Conservation (phyloP, 1,140 invertebrate species). For the Planococcus citri region DNA sequence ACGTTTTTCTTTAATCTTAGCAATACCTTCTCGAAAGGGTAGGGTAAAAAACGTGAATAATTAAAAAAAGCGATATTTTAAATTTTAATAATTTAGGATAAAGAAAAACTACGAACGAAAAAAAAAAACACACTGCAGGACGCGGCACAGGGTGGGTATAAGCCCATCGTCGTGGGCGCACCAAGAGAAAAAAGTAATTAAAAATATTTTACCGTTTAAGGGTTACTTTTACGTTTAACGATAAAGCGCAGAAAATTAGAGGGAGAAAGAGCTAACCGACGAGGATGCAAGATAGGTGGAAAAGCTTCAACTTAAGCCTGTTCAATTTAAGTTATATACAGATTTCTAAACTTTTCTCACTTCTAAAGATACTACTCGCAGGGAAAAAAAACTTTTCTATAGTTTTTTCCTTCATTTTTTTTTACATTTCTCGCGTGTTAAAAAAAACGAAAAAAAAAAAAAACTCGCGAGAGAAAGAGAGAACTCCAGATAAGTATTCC, state of each 20-base stretch:
- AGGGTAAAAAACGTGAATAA: conserved; percentile 19
- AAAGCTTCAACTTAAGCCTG: conserved; percentile 12
- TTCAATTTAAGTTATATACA: conserved; percentile 19
- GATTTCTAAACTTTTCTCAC: conserved; percentile 19
- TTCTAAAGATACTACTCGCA: conserved; percentile 11
- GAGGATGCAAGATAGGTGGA: conserved; percentile 6
- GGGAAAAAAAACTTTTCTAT: not conserved
- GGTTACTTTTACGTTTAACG: conserved; percentile 11
- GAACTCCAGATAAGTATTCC: conserved; percentile 9
- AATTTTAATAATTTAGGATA: conserved; percentile 18
- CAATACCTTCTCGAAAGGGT: not conserved
- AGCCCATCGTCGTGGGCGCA: not conserved
- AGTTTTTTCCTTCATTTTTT: not conserved
- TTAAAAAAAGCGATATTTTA: conserved; percentile 18
- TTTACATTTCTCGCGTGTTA: not conserved
- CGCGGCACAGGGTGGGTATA: too few relatives aligned
- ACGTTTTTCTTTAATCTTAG: not conserved
- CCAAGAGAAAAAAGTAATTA: conserved; percentile 12
- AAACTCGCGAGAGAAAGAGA: too few relatives aligned
- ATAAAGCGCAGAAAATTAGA: conserved; percentile 13
- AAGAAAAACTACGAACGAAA: not conserved
- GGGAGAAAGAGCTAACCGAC: not conserved
- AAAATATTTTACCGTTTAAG: conserved; percentile 17
- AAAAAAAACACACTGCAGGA: not conserved
- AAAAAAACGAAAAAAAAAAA: too few relatives aligned